A percentile compares a stretch with the other conserved stretches of the same genome.
phyloP scores from a whole-genome alignment of 2,113 vertebrate species.

The Eublepharis macularius region DNA sequence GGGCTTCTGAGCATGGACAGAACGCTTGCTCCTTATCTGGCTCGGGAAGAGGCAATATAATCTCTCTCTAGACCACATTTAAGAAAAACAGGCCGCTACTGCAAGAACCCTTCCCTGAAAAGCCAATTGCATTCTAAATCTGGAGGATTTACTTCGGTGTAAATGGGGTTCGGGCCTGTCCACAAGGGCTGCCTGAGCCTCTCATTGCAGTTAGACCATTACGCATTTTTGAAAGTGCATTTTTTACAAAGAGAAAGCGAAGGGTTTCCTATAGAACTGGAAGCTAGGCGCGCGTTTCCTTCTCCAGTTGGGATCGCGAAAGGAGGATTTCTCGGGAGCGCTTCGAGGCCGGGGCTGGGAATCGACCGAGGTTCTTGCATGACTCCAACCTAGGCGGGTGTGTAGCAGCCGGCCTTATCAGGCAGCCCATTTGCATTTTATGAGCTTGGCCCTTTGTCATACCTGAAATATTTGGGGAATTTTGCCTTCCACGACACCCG shows the following conservation, averaged over 20 bases:
- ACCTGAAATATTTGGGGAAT: constrained; percentile 61
- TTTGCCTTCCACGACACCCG: constrained; percentile 35
- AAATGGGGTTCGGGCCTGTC: too few relatives aligned
- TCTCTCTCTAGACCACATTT: too few relatives aligned
- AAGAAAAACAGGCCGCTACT: background rate
- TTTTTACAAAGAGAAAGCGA: too few relatives aligned
- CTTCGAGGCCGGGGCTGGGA: constrained; percentile 59
- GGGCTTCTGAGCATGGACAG: too few relatives aligned
- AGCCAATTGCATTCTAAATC: background rate
- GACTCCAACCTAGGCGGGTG: constrained; percentile 68
- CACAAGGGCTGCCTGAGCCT: too few relatives aligned
- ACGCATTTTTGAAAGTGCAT: too few relatives aligned
- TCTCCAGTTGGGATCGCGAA: constrained; percentile 63
- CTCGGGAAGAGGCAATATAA: too few relatives aligned
- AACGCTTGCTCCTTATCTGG: too few relatives aligned
- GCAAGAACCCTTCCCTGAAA: too few relatives aligned
- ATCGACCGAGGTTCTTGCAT: constrained; percentile 69
- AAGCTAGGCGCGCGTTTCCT: constrained; percentile 46
- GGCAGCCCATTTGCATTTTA: constrained; percentile 70
- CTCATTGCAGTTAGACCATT: too few relatives aligned
- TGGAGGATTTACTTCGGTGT: too few relatives aligned
- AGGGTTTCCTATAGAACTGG: too few relatives aligned
- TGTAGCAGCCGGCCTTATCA: constrained; percentile 54
- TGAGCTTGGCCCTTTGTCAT: constrained; percentile 63
- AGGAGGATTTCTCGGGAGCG: constrained; percentile 63